Conservation (phyloP, 30 jellyfish, hydroid and myxozoan genomes). For the Cassiopea andromeda region DNA sequence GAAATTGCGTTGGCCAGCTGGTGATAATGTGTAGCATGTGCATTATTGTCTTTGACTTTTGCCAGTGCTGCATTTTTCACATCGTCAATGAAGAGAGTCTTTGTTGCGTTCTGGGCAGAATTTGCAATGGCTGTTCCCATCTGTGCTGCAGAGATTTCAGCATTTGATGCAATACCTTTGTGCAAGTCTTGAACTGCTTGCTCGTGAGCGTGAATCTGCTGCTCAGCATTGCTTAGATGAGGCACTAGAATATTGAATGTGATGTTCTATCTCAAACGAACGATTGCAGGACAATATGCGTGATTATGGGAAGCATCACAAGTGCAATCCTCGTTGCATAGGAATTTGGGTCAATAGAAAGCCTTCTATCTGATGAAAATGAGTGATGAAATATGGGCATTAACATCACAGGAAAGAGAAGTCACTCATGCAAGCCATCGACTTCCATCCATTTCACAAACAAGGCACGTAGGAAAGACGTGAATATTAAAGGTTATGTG, state of each 20-base stretch:
- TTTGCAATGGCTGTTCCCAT: constrained; percentile 18
- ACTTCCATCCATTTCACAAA: no score
- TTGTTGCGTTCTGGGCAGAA: constrained; percentile 30
- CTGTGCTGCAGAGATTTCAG: constrained; percentile 41
- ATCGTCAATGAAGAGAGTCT: constrained; percentile 39
- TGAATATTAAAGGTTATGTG: no score
- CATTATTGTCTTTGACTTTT: constrained; percentile 43
- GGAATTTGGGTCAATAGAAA: no score
- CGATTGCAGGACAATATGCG: no score
- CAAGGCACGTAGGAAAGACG: no score
- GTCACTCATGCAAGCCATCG: no score
- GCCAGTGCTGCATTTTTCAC: constrained; percentile 54
- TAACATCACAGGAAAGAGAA: no score
- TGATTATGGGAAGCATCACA: no score
- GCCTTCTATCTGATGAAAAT: no score
- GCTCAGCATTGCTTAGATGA: not conserved
- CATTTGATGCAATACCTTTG: constrained; percentile 29
- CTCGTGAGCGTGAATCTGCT: constrained; percentile 23
- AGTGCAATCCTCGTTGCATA: no score
- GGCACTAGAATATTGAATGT: not conserved
- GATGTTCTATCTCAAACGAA: not conserved
- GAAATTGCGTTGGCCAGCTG: constrained; percentile 49
- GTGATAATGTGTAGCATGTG: constrained; percentile 52
- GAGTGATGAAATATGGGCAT: no score
- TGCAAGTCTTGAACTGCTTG: constrained; percentile 50